Percentiles rank a stretch among this genome's conserved stretches.
phyloP scores from a whole-genome alignment of 2,113 vertebrate species.

The Neoarius graeffei region DNA sequence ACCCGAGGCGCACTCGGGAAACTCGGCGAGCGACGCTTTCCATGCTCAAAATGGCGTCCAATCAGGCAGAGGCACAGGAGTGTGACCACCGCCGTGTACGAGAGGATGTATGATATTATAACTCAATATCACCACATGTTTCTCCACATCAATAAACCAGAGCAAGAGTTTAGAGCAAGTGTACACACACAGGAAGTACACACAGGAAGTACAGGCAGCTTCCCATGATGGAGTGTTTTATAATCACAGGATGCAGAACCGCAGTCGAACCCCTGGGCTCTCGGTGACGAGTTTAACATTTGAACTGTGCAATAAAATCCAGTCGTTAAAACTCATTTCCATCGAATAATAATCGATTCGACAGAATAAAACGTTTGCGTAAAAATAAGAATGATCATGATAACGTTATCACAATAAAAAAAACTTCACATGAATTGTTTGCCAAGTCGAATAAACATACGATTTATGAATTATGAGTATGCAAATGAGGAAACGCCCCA shows the following conservation, averaged over 20 bases:
- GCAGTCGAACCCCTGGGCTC: neutral
- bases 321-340: neutral
- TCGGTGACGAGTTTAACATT: neutral
- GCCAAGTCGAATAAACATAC: no score
- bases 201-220: neutral
- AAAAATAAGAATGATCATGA: neutral
- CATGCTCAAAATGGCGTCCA: conserved; percentile 59
- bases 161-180: conserved; percentile 8
- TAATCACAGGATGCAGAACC: neutral
- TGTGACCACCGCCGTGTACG: conserved; percentile 71
- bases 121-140: conserved; percentile 22
- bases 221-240: neutral
- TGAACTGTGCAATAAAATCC: neutral
- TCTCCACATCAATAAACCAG: conserved; percentile 25
- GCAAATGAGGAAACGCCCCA: neutral
- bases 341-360: neutral
- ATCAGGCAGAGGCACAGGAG: conserved; percentile 78
- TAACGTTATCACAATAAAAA: no score
- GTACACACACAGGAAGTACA: conserved; percentile 13
- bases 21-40: conserved; percentile 77
- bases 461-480: neutral
- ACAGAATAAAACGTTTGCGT: no score
- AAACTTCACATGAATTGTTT: no score
- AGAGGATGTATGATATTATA: conserved; percentile 25
- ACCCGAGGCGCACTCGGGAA: conserved; percentile 75